Conservation (phyloP, 2,797 vertebrate genomes). For the Lithobates pipiens region DNA sequence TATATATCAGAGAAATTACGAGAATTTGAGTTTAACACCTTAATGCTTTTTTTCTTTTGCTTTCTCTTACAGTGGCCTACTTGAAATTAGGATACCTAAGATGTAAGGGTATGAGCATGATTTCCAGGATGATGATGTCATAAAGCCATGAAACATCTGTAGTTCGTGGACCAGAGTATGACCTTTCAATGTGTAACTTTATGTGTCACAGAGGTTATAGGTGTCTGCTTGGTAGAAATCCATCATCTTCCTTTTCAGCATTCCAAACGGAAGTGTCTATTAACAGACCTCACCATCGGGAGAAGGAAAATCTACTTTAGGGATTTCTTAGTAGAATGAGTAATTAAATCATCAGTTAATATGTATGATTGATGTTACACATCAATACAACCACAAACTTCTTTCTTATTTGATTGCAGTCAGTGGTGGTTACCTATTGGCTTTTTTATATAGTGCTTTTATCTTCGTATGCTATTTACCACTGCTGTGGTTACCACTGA, state of each 20-base stretch:
- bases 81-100: background rate
- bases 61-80: slow-evolving; percentile 25
- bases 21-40: background rate
- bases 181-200: slow-evolving; percentile 39
- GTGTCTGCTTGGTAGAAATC: slow-evolving; percentile 51
- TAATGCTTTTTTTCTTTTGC: background rate
- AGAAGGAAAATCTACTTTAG: slow-evolving; percentile 28
- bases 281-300: slow-evolving; percentile 31
- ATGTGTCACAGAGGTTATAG: slow-evolving; percentile 37
- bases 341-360: slow-evolving; percentile 48
- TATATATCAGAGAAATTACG: background rate
- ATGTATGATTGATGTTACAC: slow-evolving; percentile 35
- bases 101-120: slow-evolving; percentile 31
- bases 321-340: slow-evolving; percentile 46
- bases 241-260: slow-evolving; percentile 3
- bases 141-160: slow-evolving; percentile 51
- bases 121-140: slow-evolving; percentile 46
- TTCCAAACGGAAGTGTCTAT: slow-evolving; percentile 15
- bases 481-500: slow-evolving; percentile 40
- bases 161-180: slow-evolving; percentile 37
- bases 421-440: slow-evolving; percentile 59
- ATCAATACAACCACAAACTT: slow-evolving; percentile 46
- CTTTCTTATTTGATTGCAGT: slow-evolving; percentile 5
- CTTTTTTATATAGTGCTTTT: slow-evolving; percentile 65
- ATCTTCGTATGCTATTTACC: slow-evolving; percentile 18